Conservation (phyloP, 2,797 vertebrate genomes). For the Protonibea diacanthus region DNA sequence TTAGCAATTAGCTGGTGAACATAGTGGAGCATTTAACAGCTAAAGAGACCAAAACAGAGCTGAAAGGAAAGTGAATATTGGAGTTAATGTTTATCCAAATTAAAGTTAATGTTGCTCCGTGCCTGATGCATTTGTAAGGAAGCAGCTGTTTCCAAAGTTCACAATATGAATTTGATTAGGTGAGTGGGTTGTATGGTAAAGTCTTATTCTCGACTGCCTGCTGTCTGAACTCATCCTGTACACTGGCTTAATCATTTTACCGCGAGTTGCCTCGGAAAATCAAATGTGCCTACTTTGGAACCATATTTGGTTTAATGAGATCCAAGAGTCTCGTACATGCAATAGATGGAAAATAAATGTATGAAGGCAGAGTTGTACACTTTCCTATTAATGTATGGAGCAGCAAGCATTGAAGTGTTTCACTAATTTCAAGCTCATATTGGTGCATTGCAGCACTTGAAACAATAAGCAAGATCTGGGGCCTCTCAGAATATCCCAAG, state of each 20-base stretch:
- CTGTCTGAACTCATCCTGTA: background rate
- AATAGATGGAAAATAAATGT: slow-evolving; percentile 23
- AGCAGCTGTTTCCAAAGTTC: background rate
- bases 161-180: background rate
- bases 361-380: background rate
- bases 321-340: background rate
- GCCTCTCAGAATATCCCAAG: slow-evolving; percentile 17
- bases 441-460: slow-evolving; percentile 42
- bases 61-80: too few species aligned
- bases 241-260: background rate
- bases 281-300: slow-evolving; percentile 4
- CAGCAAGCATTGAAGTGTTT: slow-evolving; percentile 18
- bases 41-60: background rate
- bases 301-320: slow-evolving; percentile 4
- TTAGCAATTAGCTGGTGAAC: background rate
- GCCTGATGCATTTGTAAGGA: background rate
- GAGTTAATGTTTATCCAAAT: background rate
- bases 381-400: background rate
- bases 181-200: too few species aligned
- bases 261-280: background rate
- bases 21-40: background rate
- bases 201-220: background rate
- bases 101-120: background rate
- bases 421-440: slow-evolving; percentile 24
- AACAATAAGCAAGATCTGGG: slow-evolving; percentile 40